Conservation (phyloP, 2,113 vertebrate genomes). For the Trichomycterus rosablanca region DNA sequence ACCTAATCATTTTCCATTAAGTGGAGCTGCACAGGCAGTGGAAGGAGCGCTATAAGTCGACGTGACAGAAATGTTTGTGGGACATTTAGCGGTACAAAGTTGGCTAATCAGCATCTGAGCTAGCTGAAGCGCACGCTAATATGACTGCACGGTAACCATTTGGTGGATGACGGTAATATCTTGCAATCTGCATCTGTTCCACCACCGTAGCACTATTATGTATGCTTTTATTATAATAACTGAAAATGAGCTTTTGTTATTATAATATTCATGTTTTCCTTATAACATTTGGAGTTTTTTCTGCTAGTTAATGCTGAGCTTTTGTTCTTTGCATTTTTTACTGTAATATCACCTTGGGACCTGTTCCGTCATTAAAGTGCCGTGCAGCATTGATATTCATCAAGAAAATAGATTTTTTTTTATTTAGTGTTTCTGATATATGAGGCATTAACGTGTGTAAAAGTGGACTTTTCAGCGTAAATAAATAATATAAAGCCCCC, state of each 20-base stretch:
- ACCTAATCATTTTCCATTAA: conserved; percentile 29
- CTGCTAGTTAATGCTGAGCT: neutral
- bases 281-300: neutral
- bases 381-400: no score
- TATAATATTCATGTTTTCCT: neutral
- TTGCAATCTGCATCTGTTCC: neutral
- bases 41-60: neutral
- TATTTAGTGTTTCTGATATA: no score
- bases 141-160: neutral
- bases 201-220: neutral
- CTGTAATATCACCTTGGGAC: no score
- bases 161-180: neutral
- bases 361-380: neutral
- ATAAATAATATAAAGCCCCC: no score
- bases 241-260: neutral
- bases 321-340: neutral
- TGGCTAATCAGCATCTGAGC: conserved; percentile 5
- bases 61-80: neutral
- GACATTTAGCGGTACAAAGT: neutral
- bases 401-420: no score
- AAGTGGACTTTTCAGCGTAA: no score
- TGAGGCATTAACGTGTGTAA: no score
- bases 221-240: neutral
- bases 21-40: conserved; percentile 13
- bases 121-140: neutral